Conservation (phyloP, 2,797 vertebrate species). For the Mormyrus hasselquistii region DNA sequence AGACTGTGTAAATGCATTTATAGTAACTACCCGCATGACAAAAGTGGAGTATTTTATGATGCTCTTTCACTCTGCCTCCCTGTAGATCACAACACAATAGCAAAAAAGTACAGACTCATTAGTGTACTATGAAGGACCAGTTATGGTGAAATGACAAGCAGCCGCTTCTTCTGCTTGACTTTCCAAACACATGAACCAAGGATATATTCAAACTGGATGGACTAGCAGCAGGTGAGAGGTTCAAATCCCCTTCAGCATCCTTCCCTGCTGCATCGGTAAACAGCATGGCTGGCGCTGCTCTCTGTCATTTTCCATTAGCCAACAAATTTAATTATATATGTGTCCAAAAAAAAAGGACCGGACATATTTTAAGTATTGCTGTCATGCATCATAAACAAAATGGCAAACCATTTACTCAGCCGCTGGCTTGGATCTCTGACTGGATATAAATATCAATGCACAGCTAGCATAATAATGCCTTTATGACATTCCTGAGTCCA, state of each 20-base stretch:
- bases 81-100: background rate
- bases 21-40: background rate
- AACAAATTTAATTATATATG: background rate
- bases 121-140: background rate
- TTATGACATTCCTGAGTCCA: background rate
- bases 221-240: background rate
- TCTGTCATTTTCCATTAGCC: background rate
- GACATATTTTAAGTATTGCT: background rate
- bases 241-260: background rate
- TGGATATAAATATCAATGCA: background rate
- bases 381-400: slow-evolving; percentile 12
- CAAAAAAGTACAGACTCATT: background rate
- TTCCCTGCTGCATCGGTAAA: background rate
- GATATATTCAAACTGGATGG: background rate
- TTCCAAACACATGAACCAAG: background rate
- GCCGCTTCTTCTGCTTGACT: background rate
- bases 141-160: background rate
- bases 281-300: background rate
- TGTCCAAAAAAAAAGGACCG: background rate
- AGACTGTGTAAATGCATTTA: background rate
- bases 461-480: background rate
- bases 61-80: background rate
- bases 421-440: background rate
- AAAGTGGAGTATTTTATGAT: background rate
- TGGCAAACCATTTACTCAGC: background rate